Base-by-base conservation (phyloP, 2,797 vertebrate species). In the Capromys pilorides region DNA sequence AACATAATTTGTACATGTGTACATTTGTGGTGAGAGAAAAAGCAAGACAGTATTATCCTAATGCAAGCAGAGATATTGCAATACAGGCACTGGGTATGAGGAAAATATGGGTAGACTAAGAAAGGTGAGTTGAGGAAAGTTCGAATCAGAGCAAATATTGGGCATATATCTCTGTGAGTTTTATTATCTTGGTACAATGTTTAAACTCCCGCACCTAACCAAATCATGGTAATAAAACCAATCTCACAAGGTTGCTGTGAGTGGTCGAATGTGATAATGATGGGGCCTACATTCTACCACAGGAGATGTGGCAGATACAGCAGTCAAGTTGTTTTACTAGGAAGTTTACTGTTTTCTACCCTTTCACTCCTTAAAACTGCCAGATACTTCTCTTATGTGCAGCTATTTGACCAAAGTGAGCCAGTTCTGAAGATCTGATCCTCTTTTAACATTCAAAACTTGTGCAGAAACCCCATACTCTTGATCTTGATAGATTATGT, bases 111-210 rank as follows among this genome's bases (percentile, higher is more conserved):
- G 21, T 51, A 41, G 78, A n/a, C 28, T 78, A 21, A 3, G 54
- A 90, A 82, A 95, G 39, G 18, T 66, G n/a, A 83, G 14, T 66
- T 92, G n/a, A n/a, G n/a, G n/a, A n/a, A n/a, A n/a, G n/a, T n/a
- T n/a, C n/a, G n/a, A n/a, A n/a, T n/a, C 54, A 78, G 89, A 64
- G 6, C 6, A 18, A 51, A 22, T 33, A 51, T 88, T 83, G 36
- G 66, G 28, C 22, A 45, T 6, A 77, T 21, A 88, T 45, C 1
- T 26, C 64, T 67, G 36, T 24, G 13, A 93, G 24, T 4, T 67
- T 22, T 54, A 14, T 36, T 41, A 49, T 51, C 33, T 77, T 77
- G 11, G 19, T 49, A 62, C 88, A 73, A 21, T 75, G 59, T 49
- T 84, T 84, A 49, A 69, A 86, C 31, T n/a, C 39, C 6, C 13